Evolutionary conservation across 2,888 invertebrate genomes (phyloP).

Genomic region (Ditylenchus weischeri): DNA sequence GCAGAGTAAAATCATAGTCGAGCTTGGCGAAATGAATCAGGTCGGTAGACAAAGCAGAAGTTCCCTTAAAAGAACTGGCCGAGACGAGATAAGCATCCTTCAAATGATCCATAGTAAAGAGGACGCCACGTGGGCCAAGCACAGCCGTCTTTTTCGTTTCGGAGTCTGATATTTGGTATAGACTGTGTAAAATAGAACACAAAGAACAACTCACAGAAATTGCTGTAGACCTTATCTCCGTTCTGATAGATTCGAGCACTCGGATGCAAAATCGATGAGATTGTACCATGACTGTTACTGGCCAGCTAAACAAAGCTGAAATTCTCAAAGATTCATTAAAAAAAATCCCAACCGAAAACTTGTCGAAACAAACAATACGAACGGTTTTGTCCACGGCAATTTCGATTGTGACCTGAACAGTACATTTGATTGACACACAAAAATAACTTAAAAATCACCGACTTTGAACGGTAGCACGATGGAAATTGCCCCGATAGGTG

Average conservation of each 20-base stretch:
- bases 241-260: constrained; percentile 60
- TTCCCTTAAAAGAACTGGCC: constrained; percentile 50
- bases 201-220: constrained; percentile 49
- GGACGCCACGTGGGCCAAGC: constrained; percentile 52
- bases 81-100: constrained; percentile 46
- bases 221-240: constrained; percentile 59
- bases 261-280: constrained; percentile 59
- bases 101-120: constrained; percentile 49
- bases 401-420: constrained; percentile 54
- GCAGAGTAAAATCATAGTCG: constrained; percentile 57
- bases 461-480: constrained; percentile 60
- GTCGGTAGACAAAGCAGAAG: constrained; percentile 37
- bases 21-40: constrained; percentile 53
- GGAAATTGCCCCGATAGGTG: constrained; percentile 60
- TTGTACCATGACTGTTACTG: constrained; percentile 58
- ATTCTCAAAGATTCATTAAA: neutral
- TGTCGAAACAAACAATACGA: constrained; percentile 60
- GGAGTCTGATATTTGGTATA: neutral
- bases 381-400: constrained; percentile 60
- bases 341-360: constrained; percentile 52
- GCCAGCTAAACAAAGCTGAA: constrained; percentile 45
- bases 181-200: no score
- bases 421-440: no score
- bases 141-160: constrained; percentile 34
- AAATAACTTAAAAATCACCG: constrained; percentile 11